Conservation (phyloP, 2,888 invertebrate genomes). For the Volucella zonaria region DNA sequence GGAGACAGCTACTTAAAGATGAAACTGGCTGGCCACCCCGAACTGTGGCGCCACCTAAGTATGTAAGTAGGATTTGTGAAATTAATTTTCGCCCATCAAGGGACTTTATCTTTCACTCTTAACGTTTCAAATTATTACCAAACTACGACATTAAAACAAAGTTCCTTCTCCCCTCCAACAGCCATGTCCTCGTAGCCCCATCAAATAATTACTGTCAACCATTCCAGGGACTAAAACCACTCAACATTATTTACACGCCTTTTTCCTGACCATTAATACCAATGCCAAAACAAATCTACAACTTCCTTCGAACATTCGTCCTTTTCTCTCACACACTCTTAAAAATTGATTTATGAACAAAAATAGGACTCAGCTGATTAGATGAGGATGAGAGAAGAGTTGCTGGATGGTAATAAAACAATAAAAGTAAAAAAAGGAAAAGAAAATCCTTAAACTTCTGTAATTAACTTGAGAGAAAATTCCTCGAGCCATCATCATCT, state of each 20-base stretch:
- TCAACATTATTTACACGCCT: slow-evolving; percentile 47
- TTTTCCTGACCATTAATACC: slow-evolving; percentile 51
- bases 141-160: too few species aligned
- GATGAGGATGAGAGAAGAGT: neutral
- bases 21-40: too few species aligned
- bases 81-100: too few species aligned
- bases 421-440: neutral
- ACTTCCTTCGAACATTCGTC: slow-evolving; percentile 41
- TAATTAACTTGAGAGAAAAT: slow-evolving; percentile 62
- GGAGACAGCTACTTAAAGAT: too few species aligned
- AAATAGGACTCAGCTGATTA: neutral
- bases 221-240: slow-evolving; percentile 22
- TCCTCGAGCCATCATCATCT: slow-evolving; percentile 36
- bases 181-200: neutral
- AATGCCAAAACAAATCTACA: slow-evolving; percentile 50
- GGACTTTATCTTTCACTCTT: too few species aligned
- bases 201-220: slow-evolving; percentile 27
- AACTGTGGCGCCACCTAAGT: too few species aligned
- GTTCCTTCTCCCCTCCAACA: too few species aligned
- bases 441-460: slow-evolving; percentile 40
- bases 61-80: too few species aligned
- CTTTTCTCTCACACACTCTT: slow-evolving; percentile 37
- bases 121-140: too few species aligned
- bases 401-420: neutral
- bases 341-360: slow-evolving; percentile 46